A percentile compares a stretch with the other conserved stretches of the same genome.
phyloP scores from a whole-genome alignment of 2,888 invertebrate genomes.

The Ellobium chinense region DNA sequence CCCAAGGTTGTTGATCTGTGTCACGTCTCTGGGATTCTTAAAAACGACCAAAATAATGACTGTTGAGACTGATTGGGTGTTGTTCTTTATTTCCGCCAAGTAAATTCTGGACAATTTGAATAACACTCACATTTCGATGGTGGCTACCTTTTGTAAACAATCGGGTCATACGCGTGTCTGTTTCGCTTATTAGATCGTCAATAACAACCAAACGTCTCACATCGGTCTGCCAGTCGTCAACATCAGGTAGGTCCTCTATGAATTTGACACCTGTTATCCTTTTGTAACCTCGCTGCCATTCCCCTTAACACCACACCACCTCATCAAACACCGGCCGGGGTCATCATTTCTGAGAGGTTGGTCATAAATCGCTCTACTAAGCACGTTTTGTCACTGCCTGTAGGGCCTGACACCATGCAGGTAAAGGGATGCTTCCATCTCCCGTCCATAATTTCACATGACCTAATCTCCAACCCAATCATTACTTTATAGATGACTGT shows the following conservation, averaged over 20 bases:
- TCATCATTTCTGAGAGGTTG: background rate
- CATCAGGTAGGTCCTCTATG: background rate
- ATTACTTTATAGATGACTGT: no score
- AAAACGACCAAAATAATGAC: no score
- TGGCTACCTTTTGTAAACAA: no score
- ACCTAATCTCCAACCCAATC: no score
- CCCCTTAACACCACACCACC: background rate
- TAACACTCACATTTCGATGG: no score
- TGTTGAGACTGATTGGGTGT: no score
- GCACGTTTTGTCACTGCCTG: background rate
- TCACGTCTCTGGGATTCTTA: no score
- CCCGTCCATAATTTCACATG: background rate
- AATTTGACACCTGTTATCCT: background rate
- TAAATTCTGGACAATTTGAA: no score
- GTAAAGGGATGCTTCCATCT: slow-evolving; percentile 14
- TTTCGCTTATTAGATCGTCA: no score
- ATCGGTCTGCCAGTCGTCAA: background rate
- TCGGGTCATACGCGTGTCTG: no score
- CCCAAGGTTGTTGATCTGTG: no score
- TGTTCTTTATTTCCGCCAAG: no score
- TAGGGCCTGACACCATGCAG: background rate
- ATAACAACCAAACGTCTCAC: background rate
- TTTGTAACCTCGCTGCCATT: background rate
- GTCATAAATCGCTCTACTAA: background rate
- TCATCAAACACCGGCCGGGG: background rate